Evolutionary conservation across 2,888 invertebrate species (phyloP).

Genomic region (Pristionchus japonicus): DNA sequence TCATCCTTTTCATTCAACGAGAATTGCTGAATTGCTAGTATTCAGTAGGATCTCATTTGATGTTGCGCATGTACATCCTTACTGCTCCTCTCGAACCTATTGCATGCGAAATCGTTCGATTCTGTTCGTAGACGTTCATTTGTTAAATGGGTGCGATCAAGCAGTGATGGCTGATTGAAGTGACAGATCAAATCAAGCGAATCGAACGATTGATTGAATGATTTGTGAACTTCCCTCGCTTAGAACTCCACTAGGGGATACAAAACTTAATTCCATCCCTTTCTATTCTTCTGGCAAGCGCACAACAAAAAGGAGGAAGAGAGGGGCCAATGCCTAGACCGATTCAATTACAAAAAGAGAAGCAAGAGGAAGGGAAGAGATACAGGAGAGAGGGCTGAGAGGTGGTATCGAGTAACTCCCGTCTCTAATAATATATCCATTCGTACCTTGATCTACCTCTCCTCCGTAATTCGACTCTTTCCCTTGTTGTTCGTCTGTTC

Average conservation of each 20-base stretch:
- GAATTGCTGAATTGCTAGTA: not conserved
- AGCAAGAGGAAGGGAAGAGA: not conserved
- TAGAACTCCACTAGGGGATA: not conserved
- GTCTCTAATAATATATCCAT: not conserved
- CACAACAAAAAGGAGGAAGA: not conserved
- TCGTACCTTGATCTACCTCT: slow-evolving; percentile 17
- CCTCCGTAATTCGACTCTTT: not conserved
- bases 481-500: not conserved
- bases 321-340: not conserved
- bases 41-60: not conserved
- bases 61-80: not conserved
- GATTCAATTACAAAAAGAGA: slow-evolving; percentile 32
- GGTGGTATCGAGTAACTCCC: not conserved
- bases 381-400: not conserved
- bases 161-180: not conserved
- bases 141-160: not conserved
- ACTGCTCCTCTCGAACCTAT: not conserved
- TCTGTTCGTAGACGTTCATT: not conserved
- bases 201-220: not conserved
- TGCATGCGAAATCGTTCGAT: not conserved
- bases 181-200: slow-evolving; percentile 5
- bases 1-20: not conserved
- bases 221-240: not conserved
- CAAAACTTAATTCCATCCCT: not conserved
- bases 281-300: not conserved